Evolutionary conservation across 2,113 vertebrate genomes (phyloP).

Genomic region (Bagarius yarrelli): DNA sequence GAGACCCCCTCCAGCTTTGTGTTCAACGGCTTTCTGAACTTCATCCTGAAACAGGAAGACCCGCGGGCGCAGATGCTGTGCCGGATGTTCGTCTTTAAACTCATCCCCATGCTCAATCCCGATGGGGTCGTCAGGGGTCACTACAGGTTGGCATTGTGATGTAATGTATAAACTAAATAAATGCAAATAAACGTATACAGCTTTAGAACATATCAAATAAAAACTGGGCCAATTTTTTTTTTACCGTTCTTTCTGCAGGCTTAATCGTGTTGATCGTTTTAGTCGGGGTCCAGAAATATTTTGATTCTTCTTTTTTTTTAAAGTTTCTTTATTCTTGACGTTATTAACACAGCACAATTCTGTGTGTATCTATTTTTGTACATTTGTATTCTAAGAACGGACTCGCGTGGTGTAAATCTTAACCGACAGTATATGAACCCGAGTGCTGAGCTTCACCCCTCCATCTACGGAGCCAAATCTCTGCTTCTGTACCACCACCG

Average conservation of each 20-base stretch:
- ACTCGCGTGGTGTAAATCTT: constrained; percentile 91
- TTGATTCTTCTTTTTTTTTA: too few relatives aligned
- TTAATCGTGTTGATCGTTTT: too few relatives aligned
- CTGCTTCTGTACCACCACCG: constrained; percentile 89
- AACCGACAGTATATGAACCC: constrained; percentile 94
- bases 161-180: neutral
- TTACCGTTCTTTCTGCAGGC: too few relatives aligned
- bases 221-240: too few relatives aligned
- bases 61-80: constrained; percentile 86
- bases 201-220: neutral
- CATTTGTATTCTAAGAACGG: constrained; percentile 73
- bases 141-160: constrained; percentile 79
- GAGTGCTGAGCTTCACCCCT: constrained; percentile 84
- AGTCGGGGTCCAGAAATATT: too few relatives aligned
- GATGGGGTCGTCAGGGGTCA: constrained; percentile 92
- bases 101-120: constrained; percentile 96
- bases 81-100: constrained; percentile 92
- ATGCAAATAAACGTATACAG: neutral
- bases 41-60: constrained; percentile 89
- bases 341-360: neutral
- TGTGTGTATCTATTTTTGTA: neutral
- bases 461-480: constrained; percentile 88
- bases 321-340: neutral
- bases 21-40: constrained; percentile 94
- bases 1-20: constrained; percentile 97